These are phyloP conservation scores for Neodiprion lecontei DNA, from an alignment of 1,140 invertebrate species.

Conservation along the genomic window DNA sequence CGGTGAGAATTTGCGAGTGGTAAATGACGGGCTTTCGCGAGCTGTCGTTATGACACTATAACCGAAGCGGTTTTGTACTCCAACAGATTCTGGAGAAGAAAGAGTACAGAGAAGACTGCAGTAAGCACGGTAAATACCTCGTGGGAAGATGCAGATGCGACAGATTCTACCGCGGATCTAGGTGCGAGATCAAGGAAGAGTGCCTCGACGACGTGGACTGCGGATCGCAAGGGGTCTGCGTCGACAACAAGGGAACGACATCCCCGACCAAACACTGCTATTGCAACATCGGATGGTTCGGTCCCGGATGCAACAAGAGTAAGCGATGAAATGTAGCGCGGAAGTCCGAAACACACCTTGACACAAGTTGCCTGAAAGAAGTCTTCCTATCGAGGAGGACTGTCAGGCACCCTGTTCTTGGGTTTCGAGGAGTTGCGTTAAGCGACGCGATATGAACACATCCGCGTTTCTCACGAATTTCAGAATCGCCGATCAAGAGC, in stretches of 20 bases:
- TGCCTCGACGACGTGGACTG: constrained; percentile 85
- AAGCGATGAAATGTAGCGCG: constrained; percentile 43
- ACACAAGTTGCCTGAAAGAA: neutral
- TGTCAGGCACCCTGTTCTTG: too few relatives aligned
- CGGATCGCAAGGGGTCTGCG: constrained; percentile 82
- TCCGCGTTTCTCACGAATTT: constrained; percentile 29
- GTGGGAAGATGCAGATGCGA: constrained; percentile 83
- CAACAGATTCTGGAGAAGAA: constrained; percentile 62
- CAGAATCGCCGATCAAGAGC: constrained; percentile 71
- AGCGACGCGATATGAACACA: neutral
- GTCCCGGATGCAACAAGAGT: constrained; percentile 79
- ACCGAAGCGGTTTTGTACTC: neutral
- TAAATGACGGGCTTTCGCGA: too few relatives aligned
- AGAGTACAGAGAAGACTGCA: constrained; percentile 82
- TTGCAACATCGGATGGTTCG: constrained; percentile 87
- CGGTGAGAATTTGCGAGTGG: too few relatives aligned
- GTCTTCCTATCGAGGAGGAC: too few relatives aligned
- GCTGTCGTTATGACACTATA: too few relatives aligned
- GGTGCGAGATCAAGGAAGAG: constrained; percentile 87
- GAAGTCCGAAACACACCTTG: neutral
- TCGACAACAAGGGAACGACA: constrained; percentile 79
- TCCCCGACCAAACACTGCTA: constrained; percentile 87
- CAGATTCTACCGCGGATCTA: constrained; percentile 77
- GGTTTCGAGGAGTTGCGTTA: neutral
- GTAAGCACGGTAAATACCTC: constrained; percentile 79